phyloP scores from a whole-genome alignment of 2,797 vertebrate species.

The Alfaro cultratus region DNA sequence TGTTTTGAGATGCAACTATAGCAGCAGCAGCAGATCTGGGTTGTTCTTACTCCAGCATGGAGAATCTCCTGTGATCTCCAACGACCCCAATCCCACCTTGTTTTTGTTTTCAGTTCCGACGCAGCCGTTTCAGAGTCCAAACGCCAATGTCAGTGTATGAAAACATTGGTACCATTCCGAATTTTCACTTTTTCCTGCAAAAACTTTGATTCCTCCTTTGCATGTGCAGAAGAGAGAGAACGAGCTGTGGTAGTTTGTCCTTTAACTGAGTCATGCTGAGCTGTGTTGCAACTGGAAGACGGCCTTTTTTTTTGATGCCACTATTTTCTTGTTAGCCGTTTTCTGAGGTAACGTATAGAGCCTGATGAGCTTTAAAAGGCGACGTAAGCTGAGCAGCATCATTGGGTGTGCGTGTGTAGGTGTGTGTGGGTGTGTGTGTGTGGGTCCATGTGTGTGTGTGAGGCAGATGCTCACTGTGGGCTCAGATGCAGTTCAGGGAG shows the following conservation, averaged over 20 bases:
- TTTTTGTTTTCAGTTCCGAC: neutral
- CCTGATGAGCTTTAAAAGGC: neutral
- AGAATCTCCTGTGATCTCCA: constrained; percentile 40
- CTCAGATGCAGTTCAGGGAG: neutral
- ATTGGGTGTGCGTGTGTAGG: too few species aligned
- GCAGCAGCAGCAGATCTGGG: constrained; percentile 45
- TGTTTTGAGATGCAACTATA: constrained; percentile 35
- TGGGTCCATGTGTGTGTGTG: neutral
- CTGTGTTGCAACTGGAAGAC: neutral
- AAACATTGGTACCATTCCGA: neutral
- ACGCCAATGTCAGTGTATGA: neutral
- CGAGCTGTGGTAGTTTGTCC: neutral
- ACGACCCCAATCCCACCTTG: neutral
- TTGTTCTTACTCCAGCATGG: constrained; percentile 26
- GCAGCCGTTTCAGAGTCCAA: neutral
- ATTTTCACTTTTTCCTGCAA: neutral
- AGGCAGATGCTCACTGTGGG: neutral
- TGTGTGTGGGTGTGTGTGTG: too few species aligned
- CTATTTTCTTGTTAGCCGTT: neutral
- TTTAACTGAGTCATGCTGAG: neutral
- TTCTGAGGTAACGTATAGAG: neutral
- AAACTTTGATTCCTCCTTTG: neutral
- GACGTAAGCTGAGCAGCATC: neutral
- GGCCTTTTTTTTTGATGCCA: neutral
- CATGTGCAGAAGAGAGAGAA: neutral